Evolutionary conservation across 2,113 vertebrate species (phyloP), one percentile per base, ranked within the genome.

Genomic region (Tetrax tetrax): DNA sequence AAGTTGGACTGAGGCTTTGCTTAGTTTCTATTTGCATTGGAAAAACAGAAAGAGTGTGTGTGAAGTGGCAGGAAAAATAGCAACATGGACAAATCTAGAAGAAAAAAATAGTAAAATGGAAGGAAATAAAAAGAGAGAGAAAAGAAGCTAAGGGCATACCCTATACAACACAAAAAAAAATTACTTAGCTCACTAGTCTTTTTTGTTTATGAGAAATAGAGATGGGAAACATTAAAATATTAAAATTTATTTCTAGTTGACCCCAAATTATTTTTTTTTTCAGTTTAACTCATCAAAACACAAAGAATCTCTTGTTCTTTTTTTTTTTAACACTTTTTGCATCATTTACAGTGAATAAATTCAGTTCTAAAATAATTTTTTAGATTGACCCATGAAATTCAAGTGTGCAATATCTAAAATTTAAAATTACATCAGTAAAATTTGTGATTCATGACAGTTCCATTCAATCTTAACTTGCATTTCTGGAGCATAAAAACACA

Each of bases 271-370:
- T 47, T 63, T 83, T 61, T n/a, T 68, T 27, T 79, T 89, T 25
- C 12, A 29, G 12, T 82, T 85, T 76, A 56, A 51, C 14, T 63
- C 13, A 59, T 27, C 25, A 75, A 91, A 87, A 19, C 14, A 63
- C 7, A 31, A 74, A 59, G 7, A 91, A 70, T 33, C 3, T 4
- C 0, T 2, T 61, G 5, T 7, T 21, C 2, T 14, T 66, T 60
- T n/a, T 37, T 60, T 28, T 2, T 35, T 43, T 3, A 0, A 43
- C 41, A 15, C 14, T 75, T 3, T 81, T 87, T 68, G 4, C 7
- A 51, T 51, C 2, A 20, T n/a, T 50, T 69, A 22, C 8, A 38
- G 29, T 51, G 7, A 75, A 51, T 22, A 0, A 43, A n/a, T 37
- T 57, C 19, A 60, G 6, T 47, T 47, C 71, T 28, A 54, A 92